Percentiles rank a stretch among this genome's conserved stretches.
Conservation (phyloP, 2,797 vertebrate species). For the Myripristis jacobus region DNA sequence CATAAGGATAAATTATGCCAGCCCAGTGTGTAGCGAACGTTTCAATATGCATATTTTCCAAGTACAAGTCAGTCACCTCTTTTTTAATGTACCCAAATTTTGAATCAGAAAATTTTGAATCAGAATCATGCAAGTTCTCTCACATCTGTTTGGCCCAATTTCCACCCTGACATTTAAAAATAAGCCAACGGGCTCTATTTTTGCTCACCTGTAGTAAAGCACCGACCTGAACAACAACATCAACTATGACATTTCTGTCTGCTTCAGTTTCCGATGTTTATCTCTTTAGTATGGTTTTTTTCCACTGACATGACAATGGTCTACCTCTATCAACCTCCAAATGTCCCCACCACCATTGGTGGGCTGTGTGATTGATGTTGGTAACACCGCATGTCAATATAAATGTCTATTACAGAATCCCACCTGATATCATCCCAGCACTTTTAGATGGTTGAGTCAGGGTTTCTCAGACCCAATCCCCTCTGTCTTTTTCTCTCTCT, state of each 20-base stretch:
- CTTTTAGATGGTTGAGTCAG: conserved; percentile 6
- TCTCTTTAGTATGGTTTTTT: conserved; percentile 43
- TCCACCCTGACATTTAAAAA: conserved; percentile 74
- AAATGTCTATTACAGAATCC: conserved; percentile 12
- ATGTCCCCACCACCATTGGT: conserved; percentile 14
- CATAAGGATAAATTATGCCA: neutral
- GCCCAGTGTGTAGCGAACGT: neutral
- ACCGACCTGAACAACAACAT: conserved; percentile 44
- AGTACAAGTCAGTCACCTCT: conserved; percentile 15
- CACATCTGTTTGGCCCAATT: conserved; percentile 41
- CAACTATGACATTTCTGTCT: conserved; percentile 56
- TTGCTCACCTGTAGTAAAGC: conserved; percentile 53
- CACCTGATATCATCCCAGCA: conserved; percentile 9
- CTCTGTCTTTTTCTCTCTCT: conserved; percentile 45
- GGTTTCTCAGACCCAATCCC: conserved; percentile 29
- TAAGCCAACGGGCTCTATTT: conserved; percentile 49
- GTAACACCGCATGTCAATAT: neutral
- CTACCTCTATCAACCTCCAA: conserved; percentile 22
- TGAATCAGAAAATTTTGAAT: conserved; percentile 35
- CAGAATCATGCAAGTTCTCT: conserved; percentile 29
- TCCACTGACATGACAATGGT: conserved; percentile 46
- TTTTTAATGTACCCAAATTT: too few relatives aligned
- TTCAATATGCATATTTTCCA: neutral
- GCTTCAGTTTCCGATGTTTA: conserved; percentile 66
- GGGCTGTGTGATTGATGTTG: conserved; percentile 35